Conservation (phyloP, 2,113 vertebrate genomes). For the Meleagris gallopavo region DNA sequence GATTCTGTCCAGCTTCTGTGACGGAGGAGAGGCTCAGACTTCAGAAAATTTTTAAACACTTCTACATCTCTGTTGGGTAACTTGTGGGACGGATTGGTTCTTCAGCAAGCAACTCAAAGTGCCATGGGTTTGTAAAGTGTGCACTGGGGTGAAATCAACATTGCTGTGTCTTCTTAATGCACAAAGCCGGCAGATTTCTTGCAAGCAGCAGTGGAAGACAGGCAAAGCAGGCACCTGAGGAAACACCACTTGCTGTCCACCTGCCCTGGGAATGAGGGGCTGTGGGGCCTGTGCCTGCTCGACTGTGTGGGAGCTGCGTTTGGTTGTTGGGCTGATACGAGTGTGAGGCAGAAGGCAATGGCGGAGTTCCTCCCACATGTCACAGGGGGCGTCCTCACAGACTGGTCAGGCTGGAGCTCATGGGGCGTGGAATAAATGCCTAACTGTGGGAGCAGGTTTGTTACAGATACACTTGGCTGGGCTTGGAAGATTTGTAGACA, state of each 20-base stretch:
- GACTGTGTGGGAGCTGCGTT: too few species aligned
- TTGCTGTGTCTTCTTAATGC: accelerated
- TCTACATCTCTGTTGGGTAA: not conserved
- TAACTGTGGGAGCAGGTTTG: not conserved
- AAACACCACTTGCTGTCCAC: accelerated
- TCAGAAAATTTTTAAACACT: not conserved
- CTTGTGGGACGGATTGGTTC: not conserved
- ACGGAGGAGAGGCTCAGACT: accelerated
- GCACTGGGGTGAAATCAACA: not conserved
- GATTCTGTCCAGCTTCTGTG: not conserved
- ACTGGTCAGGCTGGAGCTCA: not conserved
- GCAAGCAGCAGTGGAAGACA: not conserved
- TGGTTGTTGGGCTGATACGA: not conserved
- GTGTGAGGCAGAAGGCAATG: not conserved
- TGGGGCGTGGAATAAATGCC: not conserved
- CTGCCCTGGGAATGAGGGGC: accelerated
- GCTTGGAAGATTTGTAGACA: not conserved
- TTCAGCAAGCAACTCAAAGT: not conserved
- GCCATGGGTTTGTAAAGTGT: too few species aligned
- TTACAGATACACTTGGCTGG: not conserved
- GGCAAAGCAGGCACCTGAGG: not conserved
- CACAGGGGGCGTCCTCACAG: not conserved
- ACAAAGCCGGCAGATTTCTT: not conserved
- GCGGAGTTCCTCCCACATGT: not conserved
- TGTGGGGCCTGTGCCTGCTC: accelerated